Percentiles rank a stretch among this genome's conserved stretches.
Evolutionary conservation across 2,797 vertebrate species (phyloP).

Genomic region (Tinamus major): DNA sequence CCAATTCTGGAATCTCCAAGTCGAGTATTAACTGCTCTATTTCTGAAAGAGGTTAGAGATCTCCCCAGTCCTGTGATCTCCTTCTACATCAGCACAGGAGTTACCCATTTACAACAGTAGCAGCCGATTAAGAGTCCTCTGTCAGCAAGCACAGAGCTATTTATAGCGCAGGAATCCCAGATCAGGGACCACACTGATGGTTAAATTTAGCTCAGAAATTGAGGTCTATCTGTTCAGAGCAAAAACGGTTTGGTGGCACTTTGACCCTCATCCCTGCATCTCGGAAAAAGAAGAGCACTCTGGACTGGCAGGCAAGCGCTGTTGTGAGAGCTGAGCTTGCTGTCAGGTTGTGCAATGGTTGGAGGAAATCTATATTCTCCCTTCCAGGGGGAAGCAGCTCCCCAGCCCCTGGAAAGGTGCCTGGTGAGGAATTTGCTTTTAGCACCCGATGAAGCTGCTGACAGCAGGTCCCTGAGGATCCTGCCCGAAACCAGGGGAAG

Average conservation of each 20-base stretch:
- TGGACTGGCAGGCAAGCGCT: neutral
- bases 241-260: neutral
- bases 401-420: neutral
- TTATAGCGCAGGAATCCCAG: slow-evolving; percentile 42
- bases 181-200: neutral
- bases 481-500: neutral
- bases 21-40: neutral
- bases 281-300: neutral
- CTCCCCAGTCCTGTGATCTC: neutral
- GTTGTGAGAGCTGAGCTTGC: neutral
- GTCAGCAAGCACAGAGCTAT: slow-evolving; percentile 6
- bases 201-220: neutral
- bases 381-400: neutral
- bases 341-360: neutral
- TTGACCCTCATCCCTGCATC: neutral
- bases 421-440: neutral
- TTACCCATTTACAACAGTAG: neutral
- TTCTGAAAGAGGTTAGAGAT: neutral
- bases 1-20: neutral
- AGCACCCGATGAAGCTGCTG: neutral
- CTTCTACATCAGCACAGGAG: neutral
- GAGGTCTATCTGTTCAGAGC: slow-evolving; percentile 1
- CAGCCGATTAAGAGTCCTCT: slow-evolving; percentile 4
- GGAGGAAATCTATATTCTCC: neutral
- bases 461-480: neutral